Conservation (phyloP, 2,113 vertebrate species). For the Baryphthengus martii region DNA sequence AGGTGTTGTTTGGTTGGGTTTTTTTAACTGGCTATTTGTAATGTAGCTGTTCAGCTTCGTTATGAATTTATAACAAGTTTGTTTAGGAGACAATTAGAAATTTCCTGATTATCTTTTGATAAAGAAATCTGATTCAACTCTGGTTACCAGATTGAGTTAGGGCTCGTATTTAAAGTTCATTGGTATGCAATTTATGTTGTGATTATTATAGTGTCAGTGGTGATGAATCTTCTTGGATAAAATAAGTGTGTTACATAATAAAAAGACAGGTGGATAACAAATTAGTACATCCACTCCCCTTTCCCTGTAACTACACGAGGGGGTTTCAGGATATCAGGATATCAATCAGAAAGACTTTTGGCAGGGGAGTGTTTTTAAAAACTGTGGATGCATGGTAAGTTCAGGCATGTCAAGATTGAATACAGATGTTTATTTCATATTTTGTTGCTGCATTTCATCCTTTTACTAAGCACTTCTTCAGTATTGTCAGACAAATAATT, state of each 20-base stretch:
- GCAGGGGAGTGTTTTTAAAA: neutral
- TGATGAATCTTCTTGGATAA: slow-evolving; percentile 19
- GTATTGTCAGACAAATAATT: slow-evolving; percentile 1
- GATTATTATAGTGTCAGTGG: slow-evolving; percentile 24
- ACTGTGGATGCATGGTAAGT: neutral
- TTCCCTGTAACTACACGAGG: neutral
- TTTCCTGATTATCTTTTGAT: neutral
- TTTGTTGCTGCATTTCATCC: neutral
- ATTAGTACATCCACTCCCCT: slow-evolving; percentile 9
- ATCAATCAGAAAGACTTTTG: slow-evolving; percentile 33
- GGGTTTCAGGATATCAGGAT: neutral
- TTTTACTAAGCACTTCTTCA: slow-evolving; percentile 10
- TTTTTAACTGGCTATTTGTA: neutral
- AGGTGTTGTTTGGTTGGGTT: neutral
- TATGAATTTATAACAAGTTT: neutral
- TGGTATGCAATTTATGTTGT: slow-evolving; percentile 9
- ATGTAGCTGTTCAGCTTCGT: neutral
- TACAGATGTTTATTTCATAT: slow-evolving; percentile 30
- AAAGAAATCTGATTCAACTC: neutral
- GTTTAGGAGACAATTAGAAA: neutral
- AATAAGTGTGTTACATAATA: slow-evolving; percentile 47
- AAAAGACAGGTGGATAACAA: slow-evolving; percentile 31
- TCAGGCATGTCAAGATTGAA: slow-evolving; percentile 17
- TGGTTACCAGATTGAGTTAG: neutral
- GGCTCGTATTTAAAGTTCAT: neutral